Evolutionary conservation across 2,888 invertebrate genomes (phyloP).

Genomic region (Biston betularia): DNA sequence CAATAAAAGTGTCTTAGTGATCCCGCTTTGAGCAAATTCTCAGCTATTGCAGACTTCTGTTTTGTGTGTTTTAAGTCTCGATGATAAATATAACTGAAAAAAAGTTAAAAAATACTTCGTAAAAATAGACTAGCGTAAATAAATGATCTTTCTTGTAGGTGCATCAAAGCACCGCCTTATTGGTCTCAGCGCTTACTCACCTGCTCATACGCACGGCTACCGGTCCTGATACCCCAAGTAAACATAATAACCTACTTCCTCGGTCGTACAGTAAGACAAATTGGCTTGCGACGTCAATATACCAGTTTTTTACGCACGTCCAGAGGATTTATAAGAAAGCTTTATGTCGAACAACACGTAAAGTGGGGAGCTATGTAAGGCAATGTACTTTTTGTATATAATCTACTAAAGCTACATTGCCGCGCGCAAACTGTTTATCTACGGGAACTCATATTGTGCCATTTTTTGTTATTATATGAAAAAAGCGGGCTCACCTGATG

Average conservation of each 20-base stretch:
- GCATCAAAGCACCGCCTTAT: slow-evolving; percentile 3
- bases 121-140: too few relatives aligned
- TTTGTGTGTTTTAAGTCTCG: too few relatives aligned
- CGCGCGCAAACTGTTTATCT: background rate
- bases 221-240: slow-evolving; percentile 27
- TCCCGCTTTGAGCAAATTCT: too few relatives aligned
- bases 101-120: too few relatives aligned
- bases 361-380: background rate
- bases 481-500: too few relatives aligned
- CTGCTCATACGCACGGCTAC: background rate
- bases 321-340: slow-evolving; percentile 49
- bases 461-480: background rate
- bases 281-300: slow-evolving; percentile 55
- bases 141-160: background rate
- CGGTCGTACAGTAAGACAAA: slow-evolving; percentile 53
- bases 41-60: too few relatives aligned
- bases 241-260: slow-evolving; percentile 46
- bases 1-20: too few relatives aligned
- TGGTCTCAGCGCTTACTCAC: background rate
- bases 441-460: background rate
- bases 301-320: slow-evolving; percentile 51
- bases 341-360: slow-evolving; percentile 13
- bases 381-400: background rate
- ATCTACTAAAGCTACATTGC: background rate
- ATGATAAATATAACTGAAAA: too few relatives aligned